Evolutionary conservation across 2,888 invertebrate genomes (phyloP), one percentile per base, ranked within the genome.

Genomic region (Microplitis deprimator): DNA sequence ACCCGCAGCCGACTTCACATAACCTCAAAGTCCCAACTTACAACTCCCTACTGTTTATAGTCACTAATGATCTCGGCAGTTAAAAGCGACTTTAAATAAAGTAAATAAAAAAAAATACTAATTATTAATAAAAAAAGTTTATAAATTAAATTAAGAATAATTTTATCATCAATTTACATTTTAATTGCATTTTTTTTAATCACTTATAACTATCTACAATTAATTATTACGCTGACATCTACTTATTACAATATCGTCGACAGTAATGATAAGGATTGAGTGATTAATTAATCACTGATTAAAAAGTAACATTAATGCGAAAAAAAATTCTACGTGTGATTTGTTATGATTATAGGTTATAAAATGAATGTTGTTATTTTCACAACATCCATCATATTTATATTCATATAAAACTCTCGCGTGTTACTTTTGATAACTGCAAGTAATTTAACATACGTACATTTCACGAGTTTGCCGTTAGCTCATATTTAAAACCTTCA

Each of bases 311-410:
- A 65, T 38, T 10, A 70, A 10, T 10, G 6, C 13, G 10, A 10
- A 29, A 29, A 59, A 29, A 41, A 20, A 13, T 60, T 59, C 10
- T n/a, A 13, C 38, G 50, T 65, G 40, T 67, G 59, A 71, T 71
- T 71, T 71, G 76, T 76, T 67, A 71, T 20, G 67, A 50, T 50
- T 50, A 50, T 50, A 50, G 10, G 50, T 50, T 50, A 50, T 50
- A 50, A 50, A 50, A 50, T 50, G 4, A 10, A 10, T 13, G 13
- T 13, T 50, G 50, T 50, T 50, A 50, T 50, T 50, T 50, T 50
- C 50, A 50, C 10, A 50, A 50, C 50, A 50, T 50, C 50, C 50
- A 13, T 50, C 50, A 50, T 50, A 13, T 50, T 50, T 10, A 50
- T 50, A 50, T 6, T 13, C 50, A 50, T 50, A 50, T 50, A 50